Evolutionary conservation across 2,888 invertebrate genomes (phyloP).

Genomic region (Dryomyza anilis): DNA sequence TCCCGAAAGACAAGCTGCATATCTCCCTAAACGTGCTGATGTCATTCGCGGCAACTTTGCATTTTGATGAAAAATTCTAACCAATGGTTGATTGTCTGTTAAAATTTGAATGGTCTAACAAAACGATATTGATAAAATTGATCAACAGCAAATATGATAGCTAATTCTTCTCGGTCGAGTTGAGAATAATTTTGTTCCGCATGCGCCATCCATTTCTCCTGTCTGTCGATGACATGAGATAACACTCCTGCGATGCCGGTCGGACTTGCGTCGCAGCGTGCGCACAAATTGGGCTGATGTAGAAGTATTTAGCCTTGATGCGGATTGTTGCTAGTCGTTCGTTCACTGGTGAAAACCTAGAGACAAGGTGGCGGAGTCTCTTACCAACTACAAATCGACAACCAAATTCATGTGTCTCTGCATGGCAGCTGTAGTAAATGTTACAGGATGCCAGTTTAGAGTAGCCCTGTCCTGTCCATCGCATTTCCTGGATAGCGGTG

Average conservation of each 20-base stretch:
- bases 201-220: slow-evolving; percentile 27
- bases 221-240: slow-evolving; percentile 19
- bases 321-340: too few relatives aligned
- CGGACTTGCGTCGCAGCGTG: slow-evolving; percentile 35
- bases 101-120: slow-evolving; percentile 19
- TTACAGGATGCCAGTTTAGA: too few relatives aligned
- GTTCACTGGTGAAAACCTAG: too few relatives aligned
- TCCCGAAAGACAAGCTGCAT: slow-evolving; percentile 30
- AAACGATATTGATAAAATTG: slow-evolving; percentile 26
- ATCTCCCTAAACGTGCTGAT: slow-evolving; percentile 23
- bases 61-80: slow-evolving; percentile 30
- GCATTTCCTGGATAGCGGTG: too few relatives aligned
- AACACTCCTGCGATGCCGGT: slow-evolving; percentile 30
- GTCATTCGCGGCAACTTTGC: slow-evolving; percentile 32
- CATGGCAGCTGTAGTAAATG: too few relatives aligned
- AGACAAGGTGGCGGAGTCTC: too few relatives aligned
- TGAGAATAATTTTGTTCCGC: slow-evolving; percentile 33
- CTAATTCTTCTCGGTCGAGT: slow-evolving; percentile 28
- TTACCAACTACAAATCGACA: too few relatives aligned
- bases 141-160: slow-evolving; percentile 24
- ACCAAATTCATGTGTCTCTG: too few relatives aligned
- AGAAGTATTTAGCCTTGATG: too few relatives aligned
- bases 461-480: too few relatives aligned
- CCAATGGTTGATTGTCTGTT: slow-evolving; percentile 31
- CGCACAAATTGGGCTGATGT: too few relatives aligned